Base-by-base conservation (phyloP, 1,140 invertebrate genomes). In the Anadara kagoshimensis region DNA sequence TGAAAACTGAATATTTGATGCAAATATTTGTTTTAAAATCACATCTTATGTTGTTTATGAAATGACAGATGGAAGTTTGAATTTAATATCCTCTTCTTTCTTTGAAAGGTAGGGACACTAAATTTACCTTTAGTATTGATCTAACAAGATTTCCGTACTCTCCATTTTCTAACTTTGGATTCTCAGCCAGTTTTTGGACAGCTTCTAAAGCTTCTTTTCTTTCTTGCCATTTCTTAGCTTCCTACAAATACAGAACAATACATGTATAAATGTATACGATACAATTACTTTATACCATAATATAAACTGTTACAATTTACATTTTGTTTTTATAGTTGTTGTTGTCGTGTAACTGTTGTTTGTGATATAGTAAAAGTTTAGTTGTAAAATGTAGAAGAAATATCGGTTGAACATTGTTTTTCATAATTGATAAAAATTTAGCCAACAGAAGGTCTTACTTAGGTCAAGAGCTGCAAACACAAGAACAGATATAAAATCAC, bases 151-250 rank as follows among this genome's bases (percentile, higher is more conserved):
- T 94, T n/a, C 94, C 94, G 90, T 97, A 99, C 85, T 99, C 97
- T 18, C 96, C 97, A 82, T 91, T 93, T 86, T 97, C 95, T 29
- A 99, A 87, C 88, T 95, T 98, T 0, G 95, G 96, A 84, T 94
- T 93, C 29, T 92, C 91, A 73, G 94, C 93, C 1, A 97, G 86
- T 58, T 91, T 84, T 68, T 92, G 92, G 69, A 98, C 94, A 0
- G 98, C 87, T 2, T 90, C 90, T 7, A 99, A 83, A 0, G 94
- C 93, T 87, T 99, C 96, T 87, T 98, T 98, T 11, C 98, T 91
- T 62, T 99, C 96, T 83, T 97, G 95, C 98, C 98, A 99, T 85
- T 99, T 99, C 86, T 98, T 99, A 0, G 95, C 95, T 88, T 99
- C 97, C 44, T 97, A 80, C 64, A 73, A 59, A 54, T 57, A 14